Conservation (phyloP, 2,888 invertebrate genomes). For the Drosophila setosimentum region DNA sequence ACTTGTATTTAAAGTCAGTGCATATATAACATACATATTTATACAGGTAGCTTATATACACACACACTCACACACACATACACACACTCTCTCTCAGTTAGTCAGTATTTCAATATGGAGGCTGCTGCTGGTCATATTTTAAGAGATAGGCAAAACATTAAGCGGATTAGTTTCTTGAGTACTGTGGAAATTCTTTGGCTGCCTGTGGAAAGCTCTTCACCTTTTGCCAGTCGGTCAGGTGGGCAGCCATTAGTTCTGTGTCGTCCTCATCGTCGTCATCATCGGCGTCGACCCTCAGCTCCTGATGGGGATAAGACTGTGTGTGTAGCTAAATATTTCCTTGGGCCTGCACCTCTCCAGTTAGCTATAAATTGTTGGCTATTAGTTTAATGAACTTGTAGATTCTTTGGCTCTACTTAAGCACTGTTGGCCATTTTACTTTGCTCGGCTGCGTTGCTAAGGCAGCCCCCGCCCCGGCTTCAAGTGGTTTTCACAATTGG, state of each 20-base stretch:
- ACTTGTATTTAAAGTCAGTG: constrained; percentile 44
- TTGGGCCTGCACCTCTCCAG: constrained; percentile 24
- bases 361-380: constrained; percentile 78
- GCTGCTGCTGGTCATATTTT: constrained; percentile 58
- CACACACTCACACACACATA: constrained; percentile 11
- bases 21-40: background rate
- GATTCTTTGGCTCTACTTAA: constrained; percentile 53
- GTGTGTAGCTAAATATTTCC: constrained; percentile 10
- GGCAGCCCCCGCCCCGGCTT: constrained; percentile 12
- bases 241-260: constrained; percentile 49
- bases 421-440: constrained; percentile 51
- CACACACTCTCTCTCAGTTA: constrained; percentile 4
- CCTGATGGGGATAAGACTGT: background rate
- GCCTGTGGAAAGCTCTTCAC: constrained; percentile 19
- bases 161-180: constrained; percentile 72
- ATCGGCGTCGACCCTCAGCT: constrained; percentile 16
- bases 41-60: constrained; percentile 3
- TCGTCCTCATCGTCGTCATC: constrained; percentile 6
- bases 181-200: constrained; percentile 21
- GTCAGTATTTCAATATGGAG: constrained; percentile 17
- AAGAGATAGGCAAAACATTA: constrained; percentile 75
- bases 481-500: constrained; percentile 46
- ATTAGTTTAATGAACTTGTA: constrained; percentile 80
- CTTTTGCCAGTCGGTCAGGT: constrained; percentile 28
- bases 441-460: constrained; percentile 24